Evolutionary conservation across 2,113 vertebrate species (phyloP).

Genomic region (Campylomormyrus tamandua): DNA sequence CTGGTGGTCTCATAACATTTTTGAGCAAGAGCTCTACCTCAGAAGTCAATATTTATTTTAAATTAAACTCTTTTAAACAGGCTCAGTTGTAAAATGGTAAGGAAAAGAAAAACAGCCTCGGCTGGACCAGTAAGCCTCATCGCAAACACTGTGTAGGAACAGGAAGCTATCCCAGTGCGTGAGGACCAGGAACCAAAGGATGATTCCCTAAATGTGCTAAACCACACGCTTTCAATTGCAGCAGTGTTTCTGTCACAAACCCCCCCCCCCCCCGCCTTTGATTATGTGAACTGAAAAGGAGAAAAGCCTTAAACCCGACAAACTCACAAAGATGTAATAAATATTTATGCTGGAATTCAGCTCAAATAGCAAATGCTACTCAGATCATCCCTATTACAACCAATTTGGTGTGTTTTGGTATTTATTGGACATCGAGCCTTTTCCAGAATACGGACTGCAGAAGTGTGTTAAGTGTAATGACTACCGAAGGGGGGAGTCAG

Average conservation of each 20-base stretch:
- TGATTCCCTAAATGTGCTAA: neutral
- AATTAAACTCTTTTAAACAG: constrained; percentile 33
- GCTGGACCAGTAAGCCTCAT: neutral
- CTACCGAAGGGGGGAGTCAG: neutral
- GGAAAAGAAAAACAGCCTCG: neutral
- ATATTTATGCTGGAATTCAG: constrained; percentile 15
- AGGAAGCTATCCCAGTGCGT: neutral
- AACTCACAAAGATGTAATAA: constrained; percentile 9
- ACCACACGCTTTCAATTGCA: neutral
- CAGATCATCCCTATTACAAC: constrained; percentile 21
- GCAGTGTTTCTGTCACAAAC: neutral
- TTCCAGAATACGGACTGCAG: neutral
- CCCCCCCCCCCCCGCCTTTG: neutral
- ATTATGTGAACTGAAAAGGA: neutral
- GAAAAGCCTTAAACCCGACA: constrained; percentile 1
- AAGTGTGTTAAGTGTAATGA: constrained; percentile 19
- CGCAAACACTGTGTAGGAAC: neutral
- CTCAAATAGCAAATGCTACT: constrained; percentile 13
- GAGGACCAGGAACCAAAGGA: neutral
- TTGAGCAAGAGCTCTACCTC: constrained; percentile 51
- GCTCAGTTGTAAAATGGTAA: constrained; percentile 27
- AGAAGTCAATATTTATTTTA: constrained; percentile 44
- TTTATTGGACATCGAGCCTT: constrained; percentile 14
- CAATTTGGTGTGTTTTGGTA: constrained; percentile 24
- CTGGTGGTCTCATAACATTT: constrained; percentile 66